Base-by-base conservation (phyloP, 2,888 invertebrate genomes). In the Diachrysia chrysitis region DNA sequence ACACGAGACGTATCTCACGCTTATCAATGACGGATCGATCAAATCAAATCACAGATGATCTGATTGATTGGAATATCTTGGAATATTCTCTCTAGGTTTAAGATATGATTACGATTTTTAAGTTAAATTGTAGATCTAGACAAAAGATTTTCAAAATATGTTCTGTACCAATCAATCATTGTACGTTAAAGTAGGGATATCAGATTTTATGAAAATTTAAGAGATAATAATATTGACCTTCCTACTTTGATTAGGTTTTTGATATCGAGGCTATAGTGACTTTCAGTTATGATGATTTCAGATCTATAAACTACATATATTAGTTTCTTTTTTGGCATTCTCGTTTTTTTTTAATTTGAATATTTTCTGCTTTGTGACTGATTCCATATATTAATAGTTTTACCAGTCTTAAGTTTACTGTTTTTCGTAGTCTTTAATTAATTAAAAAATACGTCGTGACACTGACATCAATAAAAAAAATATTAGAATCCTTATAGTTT, bases 91-190 rank as follows among this genome's bases (percentile, higher is more conserved):
- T 42, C 42, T 42, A 42, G 42, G 16, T 42, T n/a, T 42, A n/a
- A 42, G 42, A 42, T 42, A 42, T n/a, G 42, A 42, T n/a, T 37
- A 37, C 3, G n/a, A 14, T 1, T 14, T 5, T 42, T 5, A 42
- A 42, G 5, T 6, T 42, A n/a, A 42, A 42, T 42, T 4, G 16
- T 42, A 42, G 42, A 42, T 42, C 42, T 37, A 37, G 37, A 37
- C 16, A 37, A 23, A 17, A n/a, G 16, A 23, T 42, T 42, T 21
- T 5, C 21, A 12, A 70, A 58, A 64, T 72, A 57, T 9, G 19
- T 9, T 4, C 2, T 58, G 21, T 42, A 48, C 16, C 53, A 58
- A 76, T 60, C 64, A 71, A 71, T 76, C 57, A 58, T 61, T 58
- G 16, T 37, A 53, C 16, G 35, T 16, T 54, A 7, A 37, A 14